Evolutionary conservation across 2,113 vertebrate species (phyloP).

Genomic region (Prochilodus magdalenae): DNA sequence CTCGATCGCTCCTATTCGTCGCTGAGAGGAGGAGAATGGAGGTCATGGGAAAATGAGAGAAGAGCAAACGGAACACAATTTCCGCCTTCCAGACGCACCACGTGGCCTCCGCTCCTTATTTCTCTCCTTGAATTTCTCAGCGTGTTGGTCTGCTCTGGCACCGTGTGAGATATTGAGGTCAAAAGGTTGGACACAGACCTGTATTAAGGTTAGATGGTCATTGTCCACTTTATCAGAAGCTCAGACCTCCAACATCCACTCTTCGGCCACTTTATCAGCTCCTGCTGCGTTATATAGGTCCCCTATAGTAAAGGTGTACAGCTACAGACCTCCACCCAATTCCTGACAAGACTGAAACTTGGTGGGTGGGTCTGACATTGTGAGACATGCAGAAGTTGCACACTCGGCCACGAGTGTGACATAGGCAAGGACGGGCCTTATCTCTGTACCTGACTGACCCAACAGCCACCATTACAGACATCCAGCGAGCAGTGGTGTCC

Average conservation of each 20-base stretch:
- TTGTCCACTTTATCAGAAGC: neutral
- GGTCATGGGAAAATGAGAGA: neutral
- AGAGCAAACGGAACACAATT: neutral
- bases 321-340: too few species aligned
- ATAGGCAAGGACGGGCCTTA: too few species aligned
- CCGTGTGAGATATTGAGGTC: neutral
- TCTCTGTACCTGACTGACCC: too few species aligned
- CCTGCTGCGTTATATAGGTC: neutral
- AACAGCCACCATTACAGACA: too few species aligned
- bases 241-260: neutral
- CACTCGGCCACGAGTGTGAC: too few species aligned
- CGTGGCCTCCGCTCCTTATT: neutral
- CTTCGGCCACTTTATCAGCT: neutral
- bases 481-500: too few species aligned
- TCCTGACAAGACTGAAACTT: too few species aligned
- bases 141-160: neutral
- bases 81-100: neutral
- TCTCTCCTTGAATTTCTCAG: neutral
- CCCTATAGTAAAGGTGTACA: too few species aligned
- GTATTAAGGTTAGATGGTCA: neutral
- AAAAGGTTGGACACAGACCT: neutral
- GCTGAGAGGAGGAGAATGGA: neutral
- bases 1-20: too few species aligned
- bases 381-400: too few species aligned
- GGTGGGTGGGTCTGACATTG: too few species aligned